Conservation (phyloP, 2,113 vertebrate genomes). For the Gasterosteus aculeatus region DNA sequence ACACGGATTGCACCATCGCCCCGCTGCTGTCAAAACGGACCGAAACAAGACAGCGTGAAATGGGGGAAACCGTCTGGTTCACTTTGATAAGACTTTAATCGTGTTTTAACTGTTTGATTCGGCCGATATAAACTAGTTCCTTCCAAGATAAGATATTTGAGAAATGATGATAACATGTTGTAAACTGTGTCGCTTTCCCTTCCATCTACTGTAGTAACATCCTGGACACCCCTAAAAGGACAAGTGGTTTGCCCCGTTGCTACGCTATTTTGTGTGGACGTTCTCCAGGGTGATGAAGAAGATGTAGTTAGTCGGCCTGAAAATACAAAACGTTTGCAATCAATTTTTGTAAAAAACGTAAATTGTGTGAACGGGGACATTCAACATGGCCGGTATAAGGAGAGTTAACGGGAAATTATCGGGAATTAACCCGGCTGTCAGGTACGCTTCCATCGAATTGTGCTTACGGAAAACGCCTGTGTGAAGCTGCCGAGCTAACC, state of each 20-base stretch:
- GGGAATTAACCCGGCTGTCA: conserved; percentile 74
- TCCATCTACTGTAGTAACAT: background rate
- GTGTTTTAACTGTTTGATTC: accelerated
- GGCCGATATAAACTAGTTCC: accelerated
- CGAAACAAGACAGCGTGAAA: conserved; percentile 26
- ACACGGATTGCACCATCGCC: conserved; percentile 52
- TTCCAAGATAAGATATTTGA: accelerated
- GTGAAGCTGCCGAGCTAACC: conserved; percentile 35
- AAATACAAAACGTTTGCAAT: background rate
- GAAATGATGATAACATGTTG: background rate
- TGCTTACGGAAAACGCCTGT: conserved; percentile 3
- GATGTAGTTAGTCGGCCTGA: conserved; percentile 46
- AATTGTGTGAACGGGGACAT: conserved; percentile 3
- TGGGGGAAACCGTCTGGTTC: background rate
- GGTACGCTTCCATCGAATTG: conserved; percentile 64
- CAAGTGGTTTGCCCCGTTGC: conserved; percentile 74
- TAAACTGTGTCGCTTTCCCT: background rate
- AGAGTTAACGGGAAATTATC: conserved; percentile 69
- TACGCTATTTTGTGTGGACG: conserved; percentile 61
- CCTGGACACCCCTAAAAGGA: background rate
- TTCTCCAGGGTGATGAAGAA: conserved; percentile 69
- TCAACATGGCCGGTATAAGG: conserved; percentile 73
- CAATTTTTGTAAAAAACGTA: conserved; percentile 3
- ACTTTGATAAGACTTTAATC: accelerated
- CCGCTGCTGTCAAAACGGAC: conserved; percentile 49